Evolutionary conservation across 2,888 invertebrate species (phyloP), one percentile per base, ranked within the genome.

Genomic region (Magallana nippona): DNA sequence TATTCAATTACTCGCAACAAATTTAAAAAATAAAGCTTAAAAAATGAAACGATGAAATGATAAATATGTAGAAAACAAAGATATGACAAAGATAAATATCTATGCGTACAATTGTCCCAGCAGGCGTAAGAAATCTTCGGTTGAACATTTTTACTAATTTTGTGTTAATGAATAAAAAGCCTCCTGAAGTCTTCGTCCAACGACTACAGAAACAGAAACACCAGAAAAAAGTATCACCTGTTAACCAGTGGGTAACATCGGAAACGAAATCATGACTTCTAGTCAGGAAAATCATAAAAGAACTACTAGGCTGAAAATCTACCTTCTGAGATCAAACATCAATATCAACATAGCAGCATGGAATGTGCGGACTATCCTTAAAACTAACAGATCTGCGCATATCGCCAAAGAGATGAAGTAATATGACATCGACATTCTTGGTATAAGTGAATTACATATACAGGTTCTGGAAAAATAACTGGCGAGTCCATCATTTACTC

Each of bases 301-400:
- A 78, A 78, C 78, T 78, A 78, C 78, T 78, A 78, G 78, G 11
- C 78, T 78, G 78, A 78, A 44, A 78, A 78, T 32, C 78, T 78
- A 78, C 78, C 78, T 78, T 78, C 78, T 78, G 78, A 78, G 78
- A 78, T 44, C 78, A 78, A 78, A 78, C 32, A 1, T 1, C 78
- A 78, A 78, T 44, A 78, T 78, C 78, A 78, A 78, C 78, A 78
- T 78, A 78, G 78, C 78, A 78, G 78, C 78, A 32, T 78, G 78
- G 78, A 78, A 78, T 15, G 78, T 78, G 78, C 78, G n/a, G 78
- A 78, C 78, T 78, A 55, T 78, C 17, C 32, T 78, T 78, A 44
- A 78, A 78, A n/a, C 13, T 17, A 78, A 15, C n/a, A 32, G 78
- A 78, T 11, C 32, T 32, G 27, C 78, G 32, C 78, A 78, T 32